Evolutionary conservation across 2,113 vertebrate genomes (phyloP).

Genomic region (Hepsetus odoe): DNA sequence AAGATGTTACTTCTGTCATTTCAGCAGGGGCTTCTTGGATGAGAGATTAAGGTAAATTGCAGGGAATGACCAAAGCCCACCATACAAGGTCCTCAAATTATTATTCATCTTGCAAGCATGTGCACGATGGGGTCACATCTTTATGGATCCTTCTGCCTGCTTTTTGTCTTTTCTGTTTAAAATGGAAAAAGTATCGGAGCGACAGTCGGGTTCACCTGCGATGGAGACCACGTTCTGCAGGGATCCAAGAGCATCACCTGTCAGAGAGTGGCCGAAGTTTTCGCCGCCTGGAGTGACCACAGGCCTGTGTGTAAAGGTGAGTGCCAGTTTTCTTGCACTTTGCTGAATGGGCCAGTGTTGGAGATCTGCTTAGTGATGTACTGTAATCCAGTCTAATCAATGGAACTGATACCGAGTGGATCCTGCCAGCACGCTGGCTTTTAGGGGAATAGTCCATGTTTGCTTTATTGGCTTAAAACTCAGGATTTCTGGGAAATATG

Average conservation of each 20-base stretch:
- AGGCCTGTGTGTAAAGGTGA: slow-evolving; percentile 97
- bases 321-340: neutral
- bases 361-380: neutral
- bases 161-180: neutral
- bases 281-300: slow-evolving; percentile 97
- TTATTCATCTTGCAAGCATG: neutral
- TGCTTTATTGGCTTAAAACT: neutral
- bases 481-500: neutral
- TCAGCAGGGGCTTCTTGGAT: too few species aligned
- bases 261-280: slow-evolving; percentile 94
- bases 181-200: slow-evolving; percentile 85
- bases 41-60: too few species aligned
- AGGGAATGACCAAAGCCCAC: too few species aligned
- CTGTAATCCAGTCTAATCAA: neutral
- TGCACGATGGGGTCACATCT: neutral
- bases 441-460: neutral
- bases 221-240: slow-evolving; percentile 95
- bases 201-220: slow-evolving; percentile 89
- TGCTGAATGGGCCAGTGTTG: neutral
- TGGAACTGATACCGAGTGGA: neutral
- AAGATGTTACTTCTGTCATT: too few species aligned
- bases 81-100: too few species aligned
- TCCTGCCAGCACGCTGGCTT: neutral
- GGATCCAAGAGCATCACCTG: slow-evolving; percentile 96
- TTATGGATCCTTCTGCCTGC: too few species aligned